Evolutionary conservation across 1,140 invertebrate species (phyloP), one percentile per base, ranked within the genome.

Genomic region (Zaprionus camerounensis): DNA sequence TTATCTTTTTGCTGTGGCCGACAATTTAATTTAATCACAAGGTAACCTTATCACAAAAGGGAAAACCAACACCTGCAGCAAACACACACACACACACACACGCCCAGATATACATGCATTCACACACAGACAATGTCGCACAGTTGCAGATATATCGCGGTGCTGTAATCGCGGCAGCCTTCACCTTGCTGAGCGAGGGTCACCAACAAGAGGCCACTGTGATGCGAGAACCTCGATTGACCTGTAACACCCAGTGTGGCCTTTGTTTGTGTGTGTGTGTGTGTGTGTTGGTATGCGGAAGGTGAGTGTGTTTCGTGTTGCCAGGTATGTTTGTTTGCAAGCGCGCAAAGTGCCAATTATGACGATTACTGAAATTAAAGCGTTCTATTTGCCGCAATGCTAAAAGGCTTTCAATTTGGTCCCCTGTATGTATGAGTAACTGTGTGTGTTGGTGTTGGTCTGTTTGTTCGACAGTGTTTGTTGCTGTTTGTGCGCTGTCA

Each of bases 11-110:
- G 59, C 57, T 78, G 73, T 82, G 78, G 81, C 46, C 71, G 55
- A 70, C 79, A 82, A 88, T 88, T 90, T 85, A 90, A 82, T 85
- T 88, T 88, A 90, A 88, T 88, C 75, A 88, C 85, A 88, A 90
- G 81, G 85, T 73, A 88, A 82, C 81, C 72, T 76, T 75, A 88
- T 82, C 79, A 80, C 67, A 70, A 67, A 55, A 76, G 72, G 73
- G 76, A 80, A 82, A 90, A 55, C 57, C 59, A 82, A 78, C 81
- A 85, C 76, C 81, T 90, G 81, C 75, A 63, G 36, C 34, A 22
- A 20, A 51, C 13, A 57, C 59, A 55, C 63, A 44, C 22, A 66
- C 31, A 64, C 24, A 51, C 11, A 57, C 59, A 55, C 63, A 44
- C 22, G 62, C 31, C 59, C 24, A 24, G 4, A 24, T 26, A 26